Conservation (phyloP, 2,888 invertebrate species). For the Tachina lurida region DNA sequence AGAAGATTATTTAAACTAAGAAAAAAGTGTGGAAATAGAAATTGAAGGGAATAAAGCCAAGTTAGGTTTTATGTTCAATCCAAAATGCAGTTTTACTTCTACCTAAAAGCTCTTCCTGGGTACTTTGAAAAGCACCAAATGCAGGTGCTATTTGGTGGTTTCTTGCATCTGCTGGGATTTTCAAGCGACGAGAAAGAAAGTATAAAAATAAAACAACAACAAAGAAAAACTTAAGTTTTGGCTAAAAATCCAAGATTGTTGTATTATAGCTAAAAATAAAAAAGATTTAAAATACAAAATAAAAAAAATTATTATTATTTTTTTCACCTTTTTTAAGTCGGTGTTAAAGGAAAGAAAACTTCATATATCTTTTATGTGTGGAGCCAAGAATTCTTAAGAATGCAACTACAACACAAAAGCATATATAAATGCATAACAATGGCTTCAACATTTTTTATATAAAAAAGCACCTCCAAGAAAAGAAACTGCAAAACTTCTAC, state of each 20-base stretch:
- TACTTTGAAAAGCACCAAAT: constrained; percentile 43
- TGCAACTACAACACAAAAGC: constrained; percentile 47
- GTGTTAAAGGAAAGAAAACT: constrained; percentile 59
- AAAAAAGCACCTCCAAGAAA: constrained; percentile 33
- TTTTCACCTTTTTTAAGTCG: constrained; percentile 25
- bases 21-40: constrained; percentile 26
- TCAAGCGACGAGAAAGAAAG: neutral
- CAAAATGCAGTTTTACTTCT: constrained; percentile 32
- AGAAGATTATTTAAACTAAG: constrained; percentile 6
- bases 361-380: constrained; percentile 53
- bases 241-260: constrained; percentile 57
- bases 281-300: neutral
- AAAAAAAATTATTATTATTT: constrained; percentile 7
- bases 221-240: constrained; percentile 55
- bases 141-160: constrained; percentile 53
- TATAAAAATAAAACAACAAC: constrained; percentile 28
- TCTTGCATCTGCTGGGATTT: constrained; percentile 13
- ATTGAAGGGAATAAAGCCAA: constrained; percentile 38
- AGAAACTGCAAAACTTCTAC: constrained; percentile 28
- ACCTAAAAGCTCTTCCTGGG: constrained; percentile 21
- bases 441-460: constrained; percentile 44
- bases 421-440: constrained; percentile 65
- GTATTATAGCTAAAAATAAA: constrained; percentile 28
- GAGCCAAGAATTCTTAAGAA: constrained; percentile 15
- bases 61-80: constrained; percentile 50